Percentiles rank a stretch among this genome's conserved stretches.
phyloP scores from a whole-genome alignment of 2,113 vertebrate species.

The Caranx melampygus region DNA sequence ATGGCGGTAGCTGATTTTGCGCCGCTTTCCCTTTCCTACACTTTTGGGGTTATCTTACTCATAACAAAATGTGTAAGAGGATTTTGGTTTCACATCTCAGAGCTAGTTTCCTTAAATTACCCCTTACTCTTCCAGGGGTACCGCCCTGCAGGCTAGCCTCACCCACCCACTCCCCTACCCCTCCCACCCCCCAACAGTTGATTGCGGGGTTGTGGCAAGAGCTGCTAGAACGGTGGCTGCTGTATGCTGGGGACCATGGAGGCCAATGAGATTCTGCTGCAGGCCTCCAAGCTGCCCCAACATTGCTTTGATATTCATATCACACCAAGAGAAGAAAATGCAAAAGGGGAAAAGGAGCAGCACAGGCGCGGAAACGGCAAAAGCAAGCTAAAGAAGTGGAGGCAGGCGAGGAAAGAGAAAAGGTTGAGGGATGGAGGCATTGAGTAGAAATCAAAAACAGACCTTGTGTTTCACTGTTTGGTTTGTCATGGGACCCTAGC shows the following conservation, averaged over 20 bases:
- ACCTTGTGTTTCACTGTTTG: conserved; percentile 86
- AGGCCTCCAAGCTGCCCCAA: conserved; percentile 85
- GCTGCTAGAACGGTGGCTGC: conserved; percentile 58
- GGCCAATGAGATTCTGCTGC: conserved; percentile 87
- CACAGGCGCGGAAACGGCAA: conserved; percentile 85
- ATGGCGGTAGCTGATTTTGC: conserved; percentile 63
- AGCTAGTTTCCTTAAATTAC: conserved; percentile 73
- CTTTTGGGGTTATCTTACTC: conserved; percentile 72
- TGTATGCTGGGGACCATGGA: conserved; percentile 65
- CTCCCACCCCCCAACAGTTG: conserved; percentile 49
- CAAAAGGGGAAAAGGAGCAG: conserved; percentile 79
- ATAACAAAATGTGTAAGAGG: conserved; percentile 72
- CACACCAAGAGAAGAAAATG: conserved; percentile 91
- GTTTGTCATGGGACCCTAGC: conserved; percentile 88
- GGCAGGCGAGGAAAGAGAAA: conserved; percentile 54
- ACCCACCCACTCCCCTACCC: background rate
- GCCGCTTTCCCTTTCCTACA: conserved; percentile 45
- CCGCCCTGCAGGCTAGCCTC: conserved; percentile 60
- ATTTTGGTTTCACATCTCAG: conserved; percentile 76
- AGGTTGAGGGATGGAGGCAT: conserved; percentile 67
- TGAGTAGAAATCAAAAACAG: conserved; percentile 90
- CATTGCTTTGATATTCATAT: conserved; percentile 92
- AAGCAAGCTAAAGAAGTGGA: conserved; percentile 71
- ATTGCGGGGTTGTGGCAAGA: conserved; percentile 69
- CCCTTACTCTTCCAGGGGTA: conserved; percentile 61